A percentile compares a stretch with the other conserved stretches of the same genome.
Conservation (phyloP, 2,888 invertebrate species). For the Dryobota labecula region DNA sequence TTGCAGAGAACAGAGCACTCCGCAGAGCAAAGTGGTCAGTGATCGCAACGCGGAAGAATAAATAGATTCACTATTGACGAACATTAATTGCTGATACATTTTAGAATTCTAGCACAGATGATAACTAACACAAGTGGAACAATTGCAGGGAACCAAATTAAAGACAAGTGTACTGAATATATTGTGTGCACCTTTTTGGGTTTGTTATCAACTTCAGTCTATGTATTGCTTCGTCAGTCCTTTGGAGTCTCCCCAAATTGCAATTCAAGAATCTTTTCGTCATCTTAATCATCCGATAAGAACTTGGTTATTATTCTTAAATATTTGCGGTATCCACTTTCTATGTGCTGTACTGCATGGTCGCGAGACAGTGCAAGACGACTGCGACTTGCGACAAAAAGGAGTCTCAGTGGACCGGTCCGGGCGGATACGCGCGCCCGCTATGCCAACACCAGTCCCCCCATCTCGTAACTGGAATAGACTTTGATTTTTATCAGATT, state of each 20-base stretch:
- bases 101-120: conserved; percentile 6
- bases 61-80: conserved; percentile 24
- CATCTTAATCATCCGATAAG: not conserved
- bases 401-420: conserved; percentile 65
- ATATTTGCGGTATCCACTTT: conserved; percentile 1
- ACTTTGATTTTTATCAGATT: conserved; percentile 17
- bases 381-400: conserved; percentile 51
- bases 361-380: not conserved
- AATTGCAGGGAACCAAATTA: conserved; percentile 1
- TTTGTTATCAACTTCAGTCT: not conserved
- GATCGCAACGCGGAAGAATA: conserved; percentile 34
- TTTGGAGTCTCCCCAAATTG: not conserved
- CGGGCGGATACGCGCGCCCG: conserved; percentile 61
- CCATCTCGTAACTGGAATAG: conserved; percentile 49
- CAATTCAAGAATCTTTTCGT: not conserved
- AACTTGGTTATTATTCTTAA: not conserved
- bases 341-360: conserved; percentile 4
- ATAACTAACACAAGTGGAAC: conserved; percentile 3
- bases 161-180: not conserved
- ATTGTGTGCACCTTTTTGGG: too few relatives aligned
- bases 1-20: conserved; percentile 31
- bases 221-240: not conserved
- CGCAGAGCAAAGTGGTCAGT: not conserved
- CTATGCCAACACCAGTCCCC: conserved; percentile 48
- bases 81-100: conserved; percentile 27